Base-by-base conservation (phyloP, 2,888 invertebrate genomes). In the Anticlea derivata region DNA sequence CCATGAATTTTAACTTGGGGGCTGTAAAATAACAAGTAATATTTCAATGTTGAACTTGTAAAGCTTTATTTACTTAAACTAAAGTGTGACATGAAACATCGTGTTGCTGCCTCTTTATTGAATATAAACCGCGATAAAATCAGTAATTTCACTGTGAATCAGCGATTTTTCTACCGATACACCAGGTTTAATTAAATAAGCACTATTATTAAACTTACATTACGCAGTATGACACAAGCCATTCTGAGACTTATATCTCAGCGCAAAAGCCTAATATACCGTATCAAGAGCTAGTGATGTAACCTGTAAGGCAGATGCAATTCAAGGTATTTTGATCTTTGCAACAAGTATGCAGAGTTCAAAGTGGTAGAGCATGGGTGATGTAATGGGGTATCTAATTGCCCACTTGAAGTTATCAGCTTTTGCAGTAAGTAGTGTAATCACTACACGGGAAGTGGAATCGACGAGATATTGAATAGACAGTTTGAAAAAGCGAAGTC, bases 131-230 rank as follows among this genome's bases (percentile, higher is more conserved):
- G 29, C 56, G 63, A 65, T 63, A 63, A 20, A 20, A 65, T 63
- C 65, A 50, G 55, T 44, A 60, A 62, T 61, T 61, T 54, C 30
- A 50, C 47, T 55, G 38, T 65, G 63, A 65, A 43, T 63, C 65
- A 61, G 63, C 63, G 55, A 55, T 60, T 58, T 60, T 58, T 58
- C 13, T 24, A 22, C 34, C 53, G 58, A 58, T 58, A 49, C 35
- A 45, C 41, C 22, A 23, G 35, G 20, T 60, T 59, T 56, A 61
- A 61, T 61, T 55, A 60, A 60, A 62, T 62, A 56, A 58, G 27
- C 52, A 51, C 55, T 33, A 46, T 51, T 58, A 61, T 58, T 54
- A 56, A 58, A 50, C 45, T 54, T 43, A 41, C 50, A 58, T 58
- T 52, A 61, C 17, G n/a, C n/a, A 22, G 27, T 10, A 29, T 29